A percentile compares a stretch with the other conserved stretches of the same genome.
These are phyloP conservation scores for Drosophila azteca DNA, from an alignment of 1,140 invertebrate genomes.

Conservation along the genomic window DNA sequence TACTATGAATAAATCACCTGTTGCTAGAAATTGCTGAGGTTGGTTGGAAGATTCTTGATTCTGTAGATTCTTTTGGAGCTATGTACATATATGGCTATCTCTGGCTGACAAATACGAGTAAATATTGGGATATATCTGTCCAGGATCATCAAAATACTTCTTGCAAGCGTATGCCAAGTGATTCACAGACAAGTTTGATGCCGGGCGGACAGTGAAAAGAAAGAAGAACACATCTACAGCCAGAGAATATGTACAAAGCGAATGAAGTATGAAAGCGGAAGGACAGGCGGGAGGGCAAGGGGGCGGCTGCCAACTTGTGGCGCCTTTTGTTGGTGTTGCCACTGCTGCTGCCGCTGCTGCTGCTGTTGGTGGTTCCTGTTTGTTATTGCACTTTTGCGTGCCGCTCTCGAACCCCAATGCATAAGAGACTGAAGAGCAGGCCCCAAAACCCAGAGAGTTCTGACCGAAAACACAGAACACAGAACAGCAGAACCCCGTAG, in stretches of 20 bases:
- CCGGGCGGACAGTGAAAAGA: constrained; percentile 3
- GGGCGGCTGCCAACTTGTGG: constrained; percentile 73
- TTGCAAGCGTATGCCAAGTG: too few species aligned
- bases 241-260: constrained; percentile 46
- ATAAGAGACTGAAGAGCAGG: constrained; percentile 5
- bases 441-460: constrained; percentile 10
- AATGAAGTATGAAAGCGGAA: constrained; percentile 65
- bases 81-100: too few species aligned
- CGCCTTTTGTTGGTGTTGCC: constrained; percentile 60
- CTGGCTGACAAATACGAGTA: too few species aligned
- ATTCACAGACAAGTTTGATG: constrained; percentile 3
- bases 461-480: too few species aligned
- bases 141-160: too few species aligned
- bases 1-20: too few species aligned
- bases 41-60: too few species aligned
- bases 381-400: constrained; percentile 80
- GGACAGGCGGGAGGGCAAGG: constrained; percentile 37
- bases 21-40: too few species aligned
- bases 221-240: constrained; percentile 7
- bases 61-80: too few species aligned
- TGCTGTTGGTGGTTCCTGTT: constrained; percentile 54
- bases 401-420: constrained; percentile 7
- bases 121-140: too few species aligned
- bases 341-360: constrained; percentile 24
- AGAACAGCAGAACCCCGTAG: too few species aligned